Evolutionary conservation across 2,797 vertebrate genomes (phyloP).

Genomic region (Pogonophryne albipinna): DNA sequence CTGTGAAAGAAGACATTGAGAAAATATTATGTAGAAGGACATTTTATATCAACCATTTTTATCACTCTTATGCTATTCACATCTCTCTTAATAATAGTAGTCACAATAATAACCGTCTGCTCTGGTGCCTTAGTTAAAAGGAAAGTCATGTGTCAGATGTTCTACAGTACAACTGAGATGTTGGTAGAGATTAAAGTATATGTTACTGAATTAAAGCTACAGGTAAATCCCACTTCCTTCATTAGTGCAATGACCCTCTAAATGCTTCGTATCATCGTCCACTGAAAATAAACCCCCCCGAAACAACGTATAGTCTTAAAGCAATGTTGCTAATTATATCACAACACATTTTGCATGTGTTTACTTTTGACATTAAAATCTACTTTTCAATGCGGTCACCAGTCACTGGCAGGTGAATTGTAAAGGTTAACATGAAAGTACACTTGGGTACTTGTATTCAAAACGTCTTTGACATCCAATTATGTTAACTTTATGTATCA

Average conservation of each 20-base stretch:
- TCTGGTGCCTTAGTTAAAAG: not conserved
- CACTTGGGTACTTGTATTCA: not conserved
- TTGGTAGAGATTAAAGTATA: not conserved
- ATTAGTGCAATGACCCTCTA: not conserved
- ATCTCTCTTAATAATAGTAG: not conserved
- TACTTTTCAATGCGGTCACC: not conserved
- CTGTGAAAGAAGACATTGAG: constrained; percentile 71
- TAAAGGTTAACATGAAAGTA: not conserved
- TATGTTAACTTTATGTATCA: not conserved
- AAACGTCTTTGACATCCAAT: not conserved
- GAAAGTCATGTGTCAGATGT: not conserved
- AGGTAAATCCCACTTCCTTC: not conserved
- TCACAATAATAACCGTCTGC: not conserved
- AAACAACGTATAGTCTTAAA: not conserved
- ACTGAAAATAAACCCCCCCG: too few relatives aligned
- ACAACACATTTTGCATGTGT: not conserved
- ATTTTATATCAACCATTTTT: not conserved
- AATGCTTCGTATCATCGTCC: not conserved
- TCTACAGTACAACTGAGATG: not conserved
- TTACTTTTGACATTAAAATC: not conserved
- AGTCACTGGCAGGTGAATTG: not conserved
- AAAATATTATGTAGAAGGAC: not conserved
- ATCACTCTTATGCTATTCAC: not conserved
- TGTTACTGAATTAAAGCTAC: not conserved
- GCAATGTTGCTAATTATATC: not conserved